Conservation (phyloP, 1,140 invertebrate genomes). For the Sycobia sp. region DNA sequence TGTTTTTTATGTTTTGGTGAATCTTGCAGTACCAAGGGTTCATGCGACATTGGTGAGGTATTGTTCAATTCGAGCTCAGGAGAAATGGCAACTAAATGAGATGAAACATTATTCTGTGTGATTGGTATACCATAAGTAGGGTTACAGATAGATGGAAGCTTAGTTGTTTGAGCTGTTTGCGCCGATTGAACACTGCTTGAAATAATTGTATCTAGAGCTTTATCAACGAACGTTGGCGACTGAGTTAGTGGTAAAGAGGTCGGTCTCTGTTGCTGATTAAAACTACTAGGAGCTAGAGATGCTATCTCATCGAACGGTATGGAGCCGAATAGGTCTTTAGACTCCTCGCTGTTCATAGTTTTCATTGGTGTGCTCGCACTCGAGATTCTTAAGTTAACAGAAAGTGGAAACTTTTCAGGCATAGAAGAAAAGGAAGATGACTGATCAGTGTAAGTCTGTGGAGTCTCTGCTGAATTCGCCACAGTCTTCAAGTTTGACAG, state of each 20-base stretch:
- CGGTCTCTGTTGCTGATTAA: constrained; percentile 45
- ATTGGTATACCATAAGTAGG: constrained; percentile 37
- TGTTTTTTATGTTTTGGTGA: constrained; percentile 51
- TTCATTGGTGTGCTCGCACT: constrained; percentile 8
- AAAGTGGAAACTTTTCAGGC: not conserved
- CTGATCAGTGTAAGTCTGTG: not conserved
- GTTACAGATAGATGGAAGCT: constrained; percentile 21
- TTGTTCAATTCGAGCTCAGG: constrained; percentile 34
- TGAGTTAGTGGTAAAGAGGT: constrained; percentile 52
- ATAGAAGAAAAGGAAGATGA: not conserved
- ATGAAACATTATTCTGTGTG: constrained; percentile 47
- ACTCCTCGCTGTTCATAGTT: constrained; percentile 8
- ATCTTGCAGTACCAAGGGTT: constrained; percentile 46
- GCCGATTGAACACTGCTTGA: constrained; percentile 38
- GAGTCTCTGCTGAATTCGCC: not conserved
- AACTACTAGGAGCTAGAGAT: constrained; percentile 34
- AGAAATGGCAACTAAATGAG: constrained; percentile 34
- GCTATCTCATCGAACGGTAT: constrained; percentile 66
- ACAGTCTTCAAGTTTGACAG: not conserved
- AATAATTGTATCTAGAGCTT: constrained; percentile 40
- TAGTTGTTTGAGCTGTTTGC: constrained; percentile 26
- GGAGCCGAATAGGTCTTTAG: constrained; percentile 67
- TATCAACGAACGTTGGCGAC: constrained; percentile 45
- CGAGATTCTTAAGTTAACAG: constrained; percentile 25
- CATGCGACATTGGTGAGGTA: constrained; percentile 50